A percentile compares a stretch with the other conserved stretches of the same genome.
These are phyloP conservation scores for Cistogaster globosa DNA, from an alignment of 2,888 invertebrate species.

Conservation along the genomic window DNA sequence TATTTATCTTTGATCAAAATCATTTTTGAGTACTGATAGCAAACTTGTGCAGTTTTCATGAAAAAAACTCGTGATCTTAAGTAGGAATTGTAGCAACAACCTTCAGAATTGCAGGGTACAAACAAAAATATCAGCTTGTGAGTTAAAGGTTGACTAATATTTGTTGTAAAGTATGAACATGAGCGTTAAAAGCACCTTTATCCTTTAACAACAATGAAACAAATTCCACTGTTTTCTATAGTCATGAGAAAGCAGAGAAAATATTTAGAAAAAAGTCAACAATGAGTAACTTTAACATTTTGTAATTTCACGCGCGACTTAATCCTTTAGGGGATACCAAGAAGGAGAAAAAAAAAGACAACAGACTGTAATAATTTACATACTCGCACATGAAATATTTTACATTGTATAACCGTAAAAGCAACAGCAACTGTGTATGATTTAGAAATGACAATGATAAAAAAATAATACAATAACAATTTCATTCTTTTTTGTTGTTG, in stretches of 20 bases:
- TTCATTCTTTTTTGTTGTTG: neutral
- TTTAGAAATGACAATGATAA: neutral
- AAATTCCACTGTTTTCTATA: slow-evolving; percentile 39
- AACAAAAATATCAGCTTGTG: neutral
- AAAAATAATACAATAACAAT: slow-evolving; percentile 19
- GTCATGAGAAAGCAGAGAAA: neutral
- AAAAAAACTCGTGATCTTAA: too few species aligned
- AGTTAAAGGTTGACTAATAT: neutral
- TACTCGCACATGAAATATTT: slow-evolving; percentile 62
- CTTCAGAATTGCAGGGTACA: neutral
- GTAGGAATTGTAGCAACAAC: neutral
- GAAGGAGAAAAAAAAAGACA: neutral
- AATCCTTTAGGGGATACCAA: slow-evolving; percentile 80
- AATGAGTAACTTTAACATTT: slow-evolving; percentile 75
- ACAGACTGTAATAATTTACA: slow-evolving; percentile 73
- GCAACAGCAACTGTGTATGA: neutral
- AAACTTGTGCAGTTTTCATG: too few species aligned
- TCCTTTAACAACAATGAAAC: slow-evolving; percentile 46
- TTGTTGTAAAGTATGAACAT: too few species aligned
- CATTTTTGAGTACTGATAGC: too few species aligned
- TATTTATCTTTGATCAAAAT: too few species aligned
- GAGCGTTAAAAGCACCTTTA: slow-evolving; percentile 52
- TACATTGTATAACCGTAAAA: slow-evolving; percentile 35
- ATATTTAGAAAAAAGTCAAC: slow-evolving; percentile 19
- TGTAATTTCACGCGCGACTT: slow-evolving; percentile 83